Conservation (phyloP, 2,888 invertebrate species). For the Drosophila seclusa region DNA sequence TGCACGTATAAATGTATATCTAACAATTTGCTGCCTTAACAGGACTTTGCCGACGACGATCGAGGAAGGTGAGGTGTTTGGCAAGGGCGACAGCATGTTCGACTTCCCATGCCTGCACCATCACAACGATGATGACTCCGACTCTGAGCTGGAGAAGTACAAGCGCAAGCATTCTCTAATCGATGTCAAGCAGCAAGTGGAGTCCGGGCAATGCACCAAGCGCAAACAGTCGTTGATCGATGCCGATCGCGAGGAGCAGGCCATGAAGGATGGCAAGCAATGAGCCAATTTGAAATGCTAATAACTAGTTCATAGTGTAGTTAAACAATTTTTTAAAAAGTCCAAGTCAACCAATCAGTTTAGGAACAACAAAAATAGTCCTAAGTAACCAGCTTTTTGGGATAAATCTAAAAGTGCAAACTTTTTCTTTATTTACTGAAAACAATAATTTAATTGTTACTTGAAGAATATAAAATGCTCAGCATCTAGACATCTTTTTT, state of each 20-base stretch:
- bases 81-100: slow-evolving; percentile 86
- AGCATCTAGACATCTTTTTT: slow-evolving; percentile 27
- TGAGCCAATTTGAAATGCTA: slow-evolving; percentile 45
- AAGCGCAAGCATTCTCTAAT: slow-evolving; percentile 81
- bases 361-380: slow-evolving; percentile 13
- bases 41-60: slow-evolving; percentile 87
- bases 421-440: not conserved
- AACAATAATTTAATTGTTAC: slow-evolving; percentile 13
- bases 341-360: not conserved
- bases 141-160: slow-evolving; percentile 80
- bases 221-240: slow-evolving; percentile 77
- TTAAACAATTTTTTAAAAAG: slow-evolving; percentile 52
- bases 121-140: slow-evolving; percentile 70
- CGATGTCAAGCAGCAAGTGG: slow-evolving; percentile 74
- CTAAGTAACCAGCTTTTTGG: slow-evolving; percentile 15
- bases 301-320: slow-evolving; percentile 64
- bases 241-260: slow-evolving; percentile 73
- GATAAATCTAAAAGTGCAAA: slow-evolving; percentile 5
- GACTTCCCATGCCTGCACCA: slow-evolving; percentile 85
- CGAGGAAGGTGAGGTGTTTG: slow-evolving; percentile 87
- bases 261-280: slow-evolving; percentile 77
- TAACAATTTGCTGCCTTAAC: not conserved
- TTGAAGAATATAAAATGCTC: slow-evolving; percentile 33
- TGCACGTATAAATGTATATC: not conserved
- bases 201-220: slow-evolving; percentile 68